Base-by-base conservation (phyloP, 2,113 vertebrate genomes). In the Opisthocomus hoazin region DNA sequence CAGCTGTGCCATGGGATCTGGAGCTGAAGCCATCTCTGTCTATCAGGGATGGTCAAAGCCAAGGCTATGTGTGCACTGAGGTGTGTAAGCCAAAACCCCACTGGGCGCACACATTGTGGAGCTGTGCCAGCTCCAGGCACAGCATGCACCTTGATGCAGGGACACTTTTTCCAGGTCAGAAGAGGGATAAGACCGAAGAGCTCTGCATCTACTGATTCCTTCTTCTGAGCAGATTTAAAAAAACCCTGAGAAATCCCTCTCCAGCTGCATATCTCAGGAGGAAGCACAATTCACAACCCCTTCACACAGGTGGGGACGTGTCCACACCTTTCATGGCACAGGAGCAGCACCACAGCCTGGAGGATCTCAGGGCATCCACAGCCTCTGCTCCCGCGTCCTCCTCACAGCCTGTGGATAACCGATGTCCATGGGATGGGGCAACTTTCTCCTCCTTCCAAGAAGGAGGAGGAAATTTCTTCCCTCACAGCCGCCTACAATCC, bases 261-360 rank as follows among this genome's bases (percentile, higher is more conserved):
- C 65, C 20, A 20, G 58, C 15, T 78, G 6, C 1, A 0, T 36
- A 12, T 23, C n/a, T 64, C 21, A 11, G 24, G 10, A 66, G 16
- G 37, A 61, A 82, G 39, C 5, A 46, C 26, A 43, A 15, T 46
- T 70, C 70, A 41, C 36, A 89, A 21, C 5, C 37, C 26, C 27
- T 79, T 85, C 0, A 0, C 46, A 56, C 29, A 61, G 41, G 12
- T 24, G 12, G 15, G 66, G 30, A 27, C 0, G 0, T 37, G n/a
- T 10, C 23, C 16, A 34, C 29, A 9, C 22, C 61, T 70, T 4
- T 0, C 57, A 50, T 8, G 70, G 65, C 43, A n/a, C 45, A 36
- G 15, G 17, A 79, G 56, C 51, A 87, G 45, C 15, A 79, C 48
- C 36, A 9, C 22, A 46, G 51, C 16, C 36, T 76, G 82, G 30